These are phyloP conservation scores for Anthopleura sola DNA, from an alignment of 64 coral and sea anemone species.

Conservation along the genomic window DNA sequence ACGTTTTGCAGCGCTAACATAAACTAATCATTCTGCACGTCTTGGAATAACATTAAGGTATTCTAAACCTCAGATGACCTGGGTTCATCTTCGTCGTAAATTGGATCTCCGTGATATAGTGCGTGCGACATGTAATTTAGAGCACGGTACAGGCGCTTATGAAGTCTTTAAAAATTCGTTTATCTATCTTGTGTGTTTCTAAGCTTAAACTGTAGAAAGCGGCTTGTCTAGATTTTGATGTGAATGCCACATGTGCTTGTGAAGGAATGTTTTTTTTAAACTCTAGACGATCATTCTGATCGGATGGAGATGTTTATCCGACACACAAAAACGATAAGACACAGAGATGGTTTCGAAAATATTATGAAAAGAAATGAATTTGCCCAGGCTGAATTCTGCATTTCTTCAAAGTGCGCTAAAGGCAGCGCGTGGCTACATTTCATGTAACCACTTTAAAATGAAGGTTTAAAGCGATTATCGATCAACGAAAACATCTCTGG, in stretches of 20 bases:
- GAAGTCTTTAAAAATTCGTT: conserved; percentile 21
- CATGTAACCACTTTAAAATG: conserved; percentile 20
- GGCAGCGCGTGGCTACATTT: conserved; percentile 11
- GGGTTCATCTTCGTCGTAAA: conserved; percentile 21
- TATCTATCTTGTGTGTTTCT: conserved; percentile 19
- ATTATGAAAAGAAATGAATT: conserved; percentile 23
- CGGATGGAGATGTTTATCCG: conserved; percentile 30
- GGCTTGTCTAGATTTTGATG: conserved; percentile 30
- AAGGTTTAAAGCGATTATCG: conserved; percentile 32
- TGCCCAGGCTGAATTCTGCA: neutral
- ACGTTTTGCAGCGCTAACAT: conserved; percentile 25
- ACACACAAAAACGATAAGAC: conserved; percentile 6
- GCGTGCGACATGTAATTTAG: conserved; percentile 22
- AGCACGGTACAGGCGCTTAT: conserved; percentile 3
- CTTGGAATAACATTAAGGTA: conserved; percentile 29
- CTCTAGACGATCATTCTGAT: conserved; percentile 25
- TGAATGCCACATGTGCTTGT: conserved; percentile 34
- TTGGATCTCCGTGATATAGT: conserved; percentile 20
- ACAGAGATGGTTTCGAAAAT: conserved; percentile 2
- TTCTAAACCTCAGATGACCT: conserved; percentile 30
- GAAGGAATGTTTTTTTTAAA: conserved; percentile 33
- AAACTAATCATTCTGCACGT: conserved; percentile 15
- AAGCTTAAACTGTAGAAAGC: conserved; percentile 26
- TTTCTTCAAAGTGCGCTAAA: neutral
- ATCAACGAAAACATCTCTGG: conserved; percentile 9